Evolutionary conservation across 2,113 vertebrate species (phyloP).

Genomic region (Pipa parva): DNA sequence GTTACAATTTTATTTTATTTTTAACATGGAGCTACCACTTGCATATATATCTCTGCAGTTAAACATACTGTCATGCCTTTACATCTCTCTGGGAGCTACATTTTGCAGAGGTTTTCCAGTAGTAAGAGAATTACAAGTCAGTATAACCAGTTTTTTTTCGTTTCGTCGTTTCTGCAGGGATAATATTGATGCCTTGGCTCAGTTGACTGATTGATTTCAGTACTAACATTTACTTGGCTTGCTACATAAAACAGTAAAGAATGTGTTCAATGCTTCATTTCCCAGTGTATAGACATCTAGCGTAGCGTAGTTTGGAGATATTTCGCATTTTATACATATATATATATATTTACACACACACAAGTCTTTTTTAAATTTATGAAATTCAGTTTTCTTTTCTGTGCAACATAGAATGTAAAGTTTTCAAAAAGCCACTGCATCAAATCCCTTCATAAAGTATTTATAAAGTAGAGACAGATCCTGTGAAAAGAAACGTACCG

Average conservation of each 20-base stretch:
- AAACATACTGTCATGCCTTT: conserved; percentile 41
- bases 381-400: too few relatives aligned
- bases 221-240: background rate
- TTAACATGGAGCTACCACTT: background rate
- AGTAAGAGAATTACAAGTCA: conserved; percentile 4
- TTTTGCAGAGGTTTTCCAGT: conserved; percentile 25
- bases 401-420: background rate
- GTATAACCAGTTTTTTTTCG: too few relatives aligned
- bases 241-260: too few relatives aligned
- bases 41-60: conserved; percentile 37
- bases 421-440: background rate
- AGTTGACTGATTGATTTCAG: background rate
- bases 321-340: too few relatives aligned
- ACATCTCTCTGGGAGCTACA: background rate
- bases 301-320: too few relatives aligned
- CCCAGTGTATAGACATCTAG: too few relatives aligned
- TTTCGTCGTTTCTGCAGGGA: background rate
- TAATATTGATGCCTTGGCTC: background rate
- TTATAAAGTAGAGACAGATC: too few relatives aligned
- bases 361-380: too few relatives aligned
- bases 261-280: too few relatives aligned
- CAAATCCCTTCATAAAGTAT: conserved; percentile 41
- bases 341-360: too few relatives aligned
- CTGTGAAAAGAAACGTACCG: conserved; percentile 42
- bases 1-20: conserved; percentile 31